Conservation (phyloP, 1,140 invertebrate genomes). For the Sarcophaga peregrina region DNA sequence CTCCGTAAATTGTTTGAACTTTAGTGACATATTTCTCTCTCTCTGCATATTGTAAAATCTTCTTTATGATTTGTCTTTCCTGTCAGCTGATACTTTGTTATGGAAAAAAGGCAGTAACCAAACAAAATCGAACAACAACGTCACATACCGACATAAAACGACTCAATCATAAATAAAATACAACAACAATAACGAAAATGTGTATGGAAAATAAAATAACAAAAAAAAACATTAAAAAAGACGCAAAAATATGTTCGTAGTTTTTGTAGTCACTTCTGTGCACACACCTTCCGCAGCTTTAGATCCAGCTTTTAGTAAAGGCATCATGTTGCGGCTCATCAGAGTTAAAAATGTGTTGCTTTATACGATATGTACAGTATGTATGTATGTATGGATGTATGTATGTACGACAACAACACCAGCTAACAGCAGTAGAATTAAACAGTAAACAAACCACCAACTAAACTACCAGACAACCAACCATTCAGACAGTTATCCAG, state of each 20-base stretch:
- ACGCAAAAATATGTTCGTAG: not conserved
- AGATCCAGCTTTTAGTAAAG: not conserved
- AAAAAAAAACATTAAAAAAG: not conserved
- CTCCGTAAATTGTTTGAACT: no score
- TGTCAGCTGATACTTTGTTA: not conserved
- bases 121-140: not conserved
- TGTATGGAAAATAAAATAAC: not conserved
- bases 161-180: slow-evolving; percentile 24
- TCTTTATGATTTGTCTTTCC: not conserved
- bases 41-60: no score
- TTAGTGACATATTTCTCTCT: no score
- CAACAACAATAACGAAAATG: no score
- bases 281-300: not conserved
- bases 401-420: not conserved
- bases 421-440: not conserved
- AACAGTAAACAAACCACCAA: no score
- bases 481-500: no score
- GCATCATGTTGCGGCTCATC: slow-evolving; percentile 12
- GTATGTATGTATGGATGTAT: not conserved
- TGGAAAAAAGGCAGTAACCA: slow-evolving; percentile 18
- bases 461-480: no score
- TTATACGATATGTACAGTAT: not conserved
- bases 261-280: not conserved
- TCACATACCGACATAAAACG: not conserved
- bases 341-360: not conserved